Evolutionary conservation across 1,140 invertebrate species (phyloP).

Genomic region (Sarcophaga bullata): DNA sequence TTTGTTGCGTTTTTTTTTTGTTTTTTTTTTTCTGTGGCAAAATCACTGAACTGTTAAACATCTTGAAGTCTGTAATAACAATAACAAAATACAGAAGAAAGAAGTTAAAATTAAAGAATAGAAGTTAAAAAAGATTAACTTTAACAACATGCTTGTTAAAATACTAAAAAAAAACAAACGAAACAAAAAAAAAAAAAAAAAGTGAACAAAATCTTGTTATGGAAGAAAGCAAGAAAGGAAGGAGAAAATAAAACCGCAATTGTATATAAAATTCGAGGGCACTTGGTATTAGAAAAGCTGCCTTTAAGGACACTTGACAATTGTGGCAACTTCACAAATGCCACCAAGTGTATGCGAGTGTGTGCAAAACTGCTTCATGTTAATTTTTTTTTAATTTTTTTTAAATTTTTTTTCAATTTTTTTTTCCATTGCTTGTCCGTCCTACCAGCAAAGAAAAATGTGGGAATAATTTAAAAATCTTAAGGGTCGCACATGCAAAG

Average conservation of each 20-base stretch:
- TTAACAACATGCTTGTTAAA: conserved; percentile 20
- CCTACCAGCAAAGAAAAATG: neutral
- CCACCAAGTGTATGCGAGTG: neutral
- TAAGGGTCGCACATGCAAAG: neutral
- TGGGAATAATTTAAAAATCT: conserved; percentile 15
- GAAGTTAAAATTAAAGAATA: neutral
- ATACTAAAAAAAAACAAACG: too few relatives aligned
- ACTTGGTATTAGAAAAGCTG: neutral
- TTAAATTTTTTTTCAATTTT: too few relatives aligned
- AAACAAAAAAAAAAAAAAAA: neutral
- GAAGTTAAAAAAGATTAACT: conserved; percentile 12
- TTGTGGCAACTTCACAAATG: conserved; percentile 8
- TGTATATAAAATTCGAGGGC: neutral
- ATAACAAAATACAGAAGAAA: too few relatives aligned
- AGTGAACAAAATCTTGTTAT: neutral
- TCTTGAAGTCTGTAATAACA: neutral
- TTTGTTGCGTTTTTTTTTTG: too few relatives aligned
- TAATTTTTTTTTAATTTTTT: too few relatives aligned
- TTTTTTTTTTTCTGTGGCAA: neutral
- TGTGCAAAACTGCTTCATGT: neutral
- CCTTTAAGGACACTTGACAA: conserved; percentile 23
- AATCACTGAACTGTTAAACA: conserved; percentile 14
- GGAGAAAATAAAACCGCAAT: neutral
- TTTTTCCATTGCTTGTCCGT: too few relatives aligned
- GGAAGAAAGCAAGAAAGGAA: neutral